Percentiles rank a stretch among this genome's conserved stretches.
phyloP scores from a whole-genome alignment of 1,140 invertebrate species.

The Drepana arcuata region DNA sequence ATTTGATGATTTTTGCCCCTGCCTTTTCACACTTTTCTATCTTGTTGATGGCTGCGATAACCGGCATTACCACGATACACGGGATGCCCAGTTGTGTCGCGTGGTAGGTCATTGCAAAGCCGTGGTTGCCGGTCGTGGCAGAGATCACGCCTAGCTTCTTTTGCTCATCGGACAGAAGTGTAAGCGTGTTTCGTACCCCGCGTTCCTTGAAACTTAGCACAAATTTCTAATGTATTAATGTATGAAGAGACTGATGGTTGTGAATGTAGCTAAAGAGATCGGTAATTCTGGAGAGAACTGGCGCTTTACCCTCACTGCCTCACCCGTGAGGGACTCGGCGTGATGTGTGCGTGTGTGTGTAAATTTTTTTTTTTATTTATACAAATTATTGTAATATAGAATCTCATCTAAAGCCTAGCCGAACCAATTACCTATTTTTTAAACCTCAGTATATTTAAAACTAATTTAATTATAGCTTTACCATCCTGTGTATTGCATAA shows the following conservation, averaged over 20 bases:
- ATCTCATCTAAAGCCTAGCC: too few relatives aligned
- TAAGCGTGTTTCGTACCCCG: slow-evolving; percentile 86
- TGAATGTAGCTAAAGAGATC: slow-evolving; percentile 3
- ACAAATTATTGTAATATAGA: neutral
- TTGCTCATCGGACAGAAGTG: slow-evolving; percentile 80
- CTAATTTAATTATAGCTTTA: too few relatives aligned
- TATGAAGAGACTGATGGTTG: too few relatives aligned
- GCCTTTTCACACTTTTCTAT: slow-evolving; percentile 84
- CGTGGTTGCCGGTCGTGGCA: slow-evolving; percentile 92
- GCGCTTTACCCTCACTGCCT: too few relatives aligned
- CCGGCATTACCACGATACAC: slow-evolving; percentile 92
- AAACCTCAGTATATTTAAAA: too few relatives aligned
- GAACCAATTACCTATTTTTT: too few relatives aligned
- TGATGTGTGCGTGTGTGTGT: too few relatives aligned
- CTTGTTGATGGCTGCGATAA: slow-evolving; percentile 89
- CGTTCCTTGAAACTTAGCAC: slow-evolving; percentile 95
- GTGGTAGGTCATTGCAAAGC: slow-evolving; percentile 85
- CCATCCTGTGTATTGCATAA: slow-evolving; percentile 91
- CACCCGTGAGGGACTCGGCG: too few relatives aligned
- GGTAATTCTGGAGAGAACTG: too few relatives aligned
- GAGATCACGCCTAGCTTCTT: slow-evolving; percentile 86
- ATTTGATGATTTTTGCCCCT: slow-evolving; percentile 85
- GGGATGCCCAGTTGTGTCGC: slow-evolving; percentile 83
- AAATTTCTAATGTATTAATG: too few relatives aligned
- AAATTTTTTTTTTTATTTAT: neutral